Percentiles rank a stretch among this genome's conserved stretches.
These are phyloP conservation scores for Geothlypis trichas DNA, from an alignment of 2,113 vertebrate genomes.

Conservation along the genomic window DNA sequence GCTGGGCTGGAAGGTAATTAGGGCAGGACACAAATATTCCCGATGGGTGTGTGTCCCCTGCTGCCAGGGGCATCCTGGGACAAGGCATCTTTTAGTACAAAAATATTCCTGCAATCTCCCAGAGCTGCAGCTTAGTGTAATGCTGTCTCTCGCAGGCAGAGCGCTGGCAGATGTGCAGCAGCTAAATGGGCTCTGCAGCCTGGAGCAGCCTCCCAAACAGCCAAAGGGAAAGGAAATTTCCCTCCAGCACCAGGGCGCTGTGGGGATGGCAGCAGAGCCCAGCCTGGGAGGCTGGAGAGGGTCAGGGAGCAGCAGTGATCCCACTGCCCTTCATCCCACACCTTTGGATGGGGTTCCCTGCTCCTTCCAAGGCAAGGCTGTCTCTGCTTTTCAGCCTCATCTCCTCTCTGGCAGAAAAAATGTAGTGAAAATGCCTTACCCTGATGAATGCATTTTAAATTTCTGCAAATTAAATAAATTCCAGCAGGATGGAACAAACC, in stretches of 20 bases:
- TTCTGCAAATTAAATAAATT: background rate
- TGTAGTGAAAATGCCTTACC: background rate
- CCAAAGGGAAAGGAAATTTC: background rate
- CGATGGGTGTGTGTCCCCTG: background rate
- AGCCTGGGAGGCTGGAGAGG: background rate
- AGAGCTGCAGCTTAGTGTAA: background rate
- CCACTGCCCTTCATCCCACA: rapidly evolving
- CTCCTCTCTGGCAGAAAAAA: background rate
- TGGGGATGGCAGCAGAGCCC: rapidly evolving
- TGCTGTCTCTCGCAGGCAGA: background rate
- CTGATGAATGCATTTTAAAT: background rate
- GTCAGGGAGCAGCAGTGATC: rapidly evolving
- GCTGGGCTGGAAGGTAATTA: background rate
- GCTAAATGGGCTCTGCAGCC: background rate
- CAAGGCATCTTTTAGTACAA: background rate
- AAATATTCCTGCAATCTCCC: slow-evolving; percentile 16
- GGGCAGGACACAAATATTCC: background rate
- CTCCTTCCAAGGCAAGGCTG: background rate
- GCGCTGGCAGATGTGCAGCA: background rate
- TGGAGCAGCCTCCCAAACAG: background rate
- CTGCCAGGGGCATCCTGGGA: background rate
- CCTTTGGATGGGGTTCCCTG: background rate
- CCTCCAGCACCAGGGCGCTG: background rate
- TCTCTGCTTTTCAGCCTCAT: background rate
- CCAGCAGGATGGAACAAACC: background rate